A percentile compares a stretch with the other conserved stretches of the same genome.
phyloP scores from a whole-genome alignment of 2,888 invertebrate genomes.

The Apodemia hepburni region DNA sequence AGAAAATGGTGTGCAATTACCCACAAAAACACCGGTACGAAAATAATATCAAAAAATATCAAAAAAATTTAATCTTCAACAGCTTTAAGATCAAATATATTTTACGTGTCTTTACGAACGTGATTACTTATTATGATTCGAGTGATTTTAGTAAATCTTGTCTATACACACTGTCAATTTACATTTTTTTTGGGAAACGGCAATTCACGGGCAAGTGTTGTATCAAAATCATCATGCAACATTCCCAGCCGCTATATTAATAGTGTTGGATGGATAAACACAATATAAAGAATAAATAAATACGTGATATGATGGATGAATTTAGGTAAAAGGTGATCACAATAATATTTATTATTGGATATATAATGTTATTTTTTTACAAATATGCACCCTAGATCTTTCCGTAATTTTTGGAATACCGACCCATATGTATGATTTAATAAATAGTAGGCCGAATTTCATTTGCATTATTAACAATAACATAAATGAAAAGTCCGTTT shows the following conservation, averaged over 20 bases:
- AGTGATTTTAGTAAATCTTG: not conserved
- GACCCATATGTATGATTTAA: constrained; percentile 31
- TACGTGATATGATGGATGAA: constrained; percentile 62
- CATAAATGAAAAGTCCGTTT: constrained; percentile 37
- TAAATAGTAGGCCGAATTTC: constrained; percentile 25
- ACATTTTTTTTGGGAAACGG: constrained; percentile 36
- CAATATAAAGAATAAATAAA: constrained; percentile 48
- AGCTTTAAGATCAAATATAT: too few relatives aligned
- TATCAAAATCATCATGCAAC: constrained; percentile 54
- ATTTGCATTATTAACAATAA: constrained; percentile 33
- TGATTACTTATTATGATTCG: not conserved
- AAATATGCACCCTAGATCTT: constrained; percentile 36
- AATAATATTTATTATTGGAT: constrained; percentile 34
- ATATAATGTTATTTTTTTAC: constrained; percentile 32
- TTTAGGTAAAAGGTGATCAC: constrained; percentile 57
- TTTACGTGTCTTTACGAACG: not conserved
- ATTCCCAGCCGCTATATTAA: constrained; percentile 77
- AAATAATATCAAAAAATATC: too few relatives aligned
- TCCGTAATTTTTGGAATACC: constrained; percentile 32
- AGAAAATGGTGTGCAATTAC: not conserved
- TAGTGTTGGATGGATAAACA: constrained; percentile 72
- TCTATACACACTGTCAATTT: not conserved
- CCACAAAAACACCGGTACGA: not conserved
- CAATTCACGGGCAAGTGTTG: constrained; percentile 39
- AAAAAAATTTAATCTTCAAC: too few relatives aligned